phyloP scores from a whole-genome alignment of 2,113 vertebrate species.

The Corythornis cristatus region DNA sequence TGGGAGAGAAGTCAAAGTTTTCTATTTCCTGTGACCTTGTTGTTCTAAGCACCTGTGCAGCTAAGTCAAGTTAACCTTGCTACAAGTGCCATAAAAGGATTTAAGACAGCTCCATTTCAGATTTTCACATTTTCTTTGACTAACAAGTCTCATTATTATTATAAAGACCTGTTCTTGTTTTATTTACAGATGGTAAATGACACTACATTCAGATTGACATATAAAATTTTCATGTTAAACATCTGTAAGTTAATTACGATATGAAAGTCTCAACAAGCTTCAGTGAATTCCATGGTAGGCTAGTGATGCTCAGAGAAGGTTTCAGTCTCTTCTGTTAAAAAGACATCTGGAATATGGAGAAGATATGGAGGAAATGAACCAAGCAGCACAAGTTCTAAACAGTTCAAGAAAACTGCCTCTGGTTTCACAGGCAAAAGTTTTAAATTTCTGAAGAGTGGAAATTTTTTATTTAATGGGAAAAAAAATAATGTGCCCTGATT shows the following conservation, averaged over 20 bases:
- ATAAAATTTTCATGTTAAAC: conserved; percentile 16
- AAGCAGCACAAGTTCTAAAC: neutral
- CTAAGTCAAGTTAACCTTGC: neutral
- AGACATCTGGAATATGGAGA: neutral
- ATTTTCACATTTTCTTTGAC: neutral
- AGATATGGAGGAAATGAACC: neutral
- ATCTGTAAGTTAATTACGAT: neutral
- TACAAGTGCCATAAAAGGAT: neutral
- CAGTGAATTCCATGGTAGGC: neutral
- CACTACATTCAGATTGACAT: neutral
- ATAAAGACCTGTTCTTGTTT: neutral
- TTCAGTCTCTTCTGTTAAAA: neutral
- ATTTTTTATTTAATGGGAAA: neutral
- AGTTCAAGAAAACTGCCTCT: neutral
- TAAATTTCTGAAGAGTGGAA: neutral
- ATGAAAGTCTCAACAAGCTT: neutral
- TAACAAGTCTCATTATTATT: neutral
- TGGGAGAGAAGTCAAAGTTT: neutral
- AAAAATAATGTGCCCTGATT: neutral
- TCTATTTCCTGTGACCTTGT: neutral
- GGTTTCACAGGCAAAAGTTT: neutral
- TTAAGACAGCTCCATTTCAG: neutral
- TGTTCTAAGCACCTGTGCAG: neutral
- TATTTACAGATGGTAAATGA: neutral
- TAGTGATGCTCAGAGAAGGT: neutral